Evolutionary conservation across 2,888 invertebrate species (phyloP).

Genomic region (Drosophila dives): DNA sequence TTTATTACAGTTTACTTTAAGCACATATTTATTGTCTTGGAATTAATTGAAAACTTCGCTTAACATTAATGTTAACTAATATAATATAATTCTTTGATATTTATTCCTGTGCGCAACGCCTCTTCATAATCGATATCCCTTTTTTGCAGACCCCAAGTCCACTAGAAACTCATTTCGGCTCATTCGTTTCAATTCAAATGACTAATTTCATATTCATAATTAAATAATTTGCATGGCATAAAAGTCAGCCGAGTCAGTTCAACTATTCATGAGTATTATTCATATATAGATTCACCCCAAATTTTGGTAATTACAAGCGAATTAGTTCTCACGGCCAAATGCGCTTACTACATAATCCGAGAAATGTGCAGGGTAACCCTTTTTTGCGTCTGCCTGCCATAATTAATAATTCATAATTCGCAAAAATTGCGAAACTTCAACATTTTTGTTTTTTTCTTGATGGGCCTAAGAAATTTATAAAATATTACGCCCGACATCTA

Average conservation of each 20-base stretch:
- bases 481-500: constrained; percentile 46
- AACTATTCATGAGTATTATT: constrained; percentile 27
- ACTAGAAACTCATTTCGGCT: constrained; percentile 26
- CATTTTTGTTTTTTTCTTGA: constrained; percentile 2
- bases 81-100: neutral
- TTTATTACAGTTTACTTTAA: neutral
- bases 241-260: constrained; percentile 33
- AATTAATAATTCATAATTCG: constrained; percentile 79
- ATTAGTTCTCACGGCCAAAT: constrained; percentile 77
- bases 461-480: constrained; percentile 58
- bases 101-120: neutral
- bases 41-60: neutral
- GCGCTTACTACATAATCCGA: constrained; percentile 48
- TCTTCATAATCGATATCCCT: neutral
- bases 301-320: constrained; percentile 66
- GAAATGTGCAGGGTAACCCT: constrained; percentile 34
- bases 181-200: constrained; percentile 31
- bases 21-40: neutral
- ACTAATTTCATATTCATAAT: constrained; percentile 72
- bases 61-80: neutral
- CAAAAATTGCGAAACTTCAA: constrained; percentile 44
- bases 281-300: constrained; percentile 39
- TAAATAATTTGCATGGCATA: constrained; percentile 67
- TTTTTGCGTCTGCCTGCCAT: constrained; percentile 37
- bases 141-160: neutral